Percentiles rank a stretch among this genome's conserved stretches.
phyloP scores from a whole-genome alignment of 2,113 vertebrate genomes.

The Platichthys flesus region DNA sequence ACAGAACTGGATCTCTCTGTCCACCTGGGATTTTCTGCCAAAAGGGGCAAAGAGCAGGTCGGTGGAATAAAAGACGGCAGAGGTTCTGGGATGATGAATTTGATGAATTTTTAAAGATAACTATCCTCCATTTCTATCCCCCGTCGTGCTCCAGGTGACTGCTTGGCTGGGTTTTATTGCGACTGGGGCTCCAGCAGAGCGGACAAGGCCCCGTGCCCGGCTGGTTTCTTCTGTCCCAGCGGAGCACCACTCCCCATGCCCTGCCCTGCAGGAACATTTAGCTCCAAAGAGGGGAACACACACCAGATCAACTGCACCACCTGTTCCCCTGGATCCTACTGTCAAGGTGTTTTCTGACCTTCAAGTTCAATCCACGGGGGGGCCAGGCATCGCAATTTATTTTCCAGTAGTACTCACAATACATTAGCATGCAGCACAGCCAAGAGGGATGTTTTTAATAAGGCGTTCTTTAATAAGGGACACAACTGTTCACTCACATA shows the following conservation, averaged over 20 bases:
- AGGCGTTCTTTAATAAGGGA: not conserved
- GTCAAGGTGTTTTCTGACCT: constrained; percentile 67
- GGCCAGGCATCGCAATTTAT: not conserved
- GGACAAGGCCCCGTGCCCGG: constrained; percentile 78
- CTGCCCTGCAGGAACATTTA: constrained; percentile 84
- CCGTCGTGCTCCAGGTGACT: constrained; percentile 72
- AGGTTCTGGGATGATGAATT: not conserved
- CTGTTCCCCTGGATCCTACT: constrained; percentile 83
- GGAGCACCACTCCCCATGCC: constrained; percentile 76
- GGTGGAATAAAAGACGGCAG: not conserved
- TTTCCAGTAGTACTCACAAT: not conserved
- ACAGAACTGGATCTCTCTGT: constrained; percentile 81
- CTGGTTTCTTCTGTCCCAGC: constrained; percentile 84
- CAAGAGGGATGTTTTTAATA: constrained; percentile 12
- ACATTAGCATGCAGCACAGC: not conserved
- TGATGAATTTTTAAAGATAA: not conserved
- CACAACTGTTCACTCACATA: not conserved
- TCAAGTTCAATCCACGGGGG: not conserved
- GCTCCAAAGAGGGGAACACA: constrained; percentile 69
- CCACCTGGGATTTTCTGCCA: constrained; percentile 82
- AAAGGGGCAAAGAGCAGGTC: constrained; percentile 70
- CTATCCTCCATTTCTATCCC: not conserved
- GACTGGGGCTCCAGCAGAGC: constrained; percentile 78
- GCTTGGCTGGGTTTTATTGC: constrained; percentile 82
- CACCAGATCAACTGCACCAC: constrained; percentile 78